Evolutionary conservation across 1,140 invertebrate species (phyloP), one percentile per base, ranked within the genome.

Genomic region (Temnothorax longispinosus): DNA sequence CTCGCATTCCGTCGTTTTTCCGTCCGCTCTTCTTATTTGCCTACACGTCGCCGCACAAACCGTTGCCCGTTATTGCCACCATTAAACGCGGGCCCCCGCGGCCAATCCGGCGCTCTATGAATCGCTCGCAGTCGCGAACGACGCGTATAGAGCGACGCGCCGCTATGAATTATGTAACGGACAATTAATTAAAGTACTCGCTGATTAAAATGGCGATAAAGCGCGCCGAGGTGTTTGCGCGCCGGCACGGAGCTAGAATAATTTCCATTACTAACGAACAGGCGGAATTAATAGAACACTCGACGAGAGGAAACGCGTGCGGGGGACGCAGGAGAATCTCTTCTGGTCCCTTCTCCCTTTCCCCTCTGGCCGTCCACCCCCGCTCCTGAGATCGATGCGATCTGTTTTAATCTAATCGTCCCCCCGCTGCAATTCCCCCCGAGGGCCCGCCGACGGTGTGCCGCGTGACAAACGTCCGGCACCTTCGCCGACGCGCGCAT

Each of bases 211-310:
- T 88, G 78, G 74, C 78, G 87, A 90, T 91, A 87, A 91, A 90
- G 65, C 78, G 81, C 35, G n/a, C 21, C 18, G 67, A 90, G 65
- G 82, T 89, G 87, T 88, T 91, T 91, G 87, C 86, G 74, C 87
- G 56, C 77, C 78, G 21, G 77, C 52, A 56, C 56, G 75, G 56
- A 74, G 75, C 86, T 90, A 88, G 82, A 67, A 91, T 90, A 91
- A 91, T 90, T 91, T 90, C 87, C 89, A 90, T 90, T 90, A 88
- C 89, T 90, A 88, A 91, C 89, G 89, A 86, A 88, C 76, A 86
- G 71, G 27, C 82, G 89, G 87, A 91, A 91, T 91, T 90, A 88
- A 88, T 91, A 90, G 82, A 91, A 82, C 81, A 88, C 60, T 91
- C 87, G 64, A 78, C 58, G 74, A 54, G 82, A 52, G 72, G 15